Percentiles rank a stretch among this genome's conserved stretches.
These are phyloP conservation scores for Phallusia fumigata DNA, from an alignment of 23 tunicate genomes.

Conservation along the genomic window DNA sequence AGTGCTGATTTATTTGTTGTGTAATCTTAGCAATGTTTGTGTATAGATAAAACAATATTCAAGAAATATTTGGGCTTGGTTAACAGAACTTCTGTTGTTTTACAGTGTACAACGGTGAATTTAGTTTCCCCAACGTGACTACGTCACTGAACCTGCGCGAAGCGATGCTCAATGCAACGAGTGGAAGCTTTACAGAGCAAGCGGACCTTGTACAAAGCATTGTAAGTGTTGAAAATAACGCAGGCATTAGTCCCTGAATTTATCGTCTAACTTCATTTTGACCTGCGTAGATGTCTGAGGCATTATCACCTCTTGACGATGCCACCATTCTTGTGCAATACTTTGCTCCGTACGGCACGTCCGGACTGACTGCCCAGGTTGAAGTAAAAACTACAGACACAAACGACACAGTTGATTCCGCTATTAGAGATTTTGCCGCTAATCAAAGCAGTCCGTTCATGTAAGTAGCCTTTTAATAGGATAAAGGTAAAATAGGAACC, in stretches of 20 bases:
- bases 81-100: background rate
- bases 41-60: no score
- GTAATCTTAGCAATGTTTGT: no score
- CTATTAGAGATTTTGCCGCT: background rate
- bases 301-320: background rate
- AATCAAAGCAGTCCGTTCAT: background rate
- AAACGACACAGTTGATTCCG: background rate
- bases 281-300: background rate
- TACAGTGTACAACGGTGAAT: conserved; percentile 15
- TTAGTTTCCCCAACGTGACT: conserved; percentile 7
- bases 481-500: background rate
- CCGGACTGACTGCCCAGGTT: conserved; percentile 9
- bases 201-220: background rate
- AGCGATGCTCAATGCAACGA: conserved; percentile 7
- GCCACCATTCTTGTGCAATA: background rate
- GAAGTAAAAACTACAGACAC: conserved; percentile 7
- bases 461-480: background rate
- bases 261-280: no score
- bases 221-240: background rate
- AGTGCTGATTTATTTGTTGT: background rate
- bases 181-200: conserved; percentile 4
- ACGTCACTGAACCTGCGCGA: background rate
- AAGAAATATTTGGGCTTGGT: background rate
- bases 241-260: no score
- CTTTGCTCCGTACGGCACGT: conserved; percentile 22